Evolutionary conservation across 2,888 invertebrate species (phyloP).

Genomic region (Apamea sordens): DNA sequence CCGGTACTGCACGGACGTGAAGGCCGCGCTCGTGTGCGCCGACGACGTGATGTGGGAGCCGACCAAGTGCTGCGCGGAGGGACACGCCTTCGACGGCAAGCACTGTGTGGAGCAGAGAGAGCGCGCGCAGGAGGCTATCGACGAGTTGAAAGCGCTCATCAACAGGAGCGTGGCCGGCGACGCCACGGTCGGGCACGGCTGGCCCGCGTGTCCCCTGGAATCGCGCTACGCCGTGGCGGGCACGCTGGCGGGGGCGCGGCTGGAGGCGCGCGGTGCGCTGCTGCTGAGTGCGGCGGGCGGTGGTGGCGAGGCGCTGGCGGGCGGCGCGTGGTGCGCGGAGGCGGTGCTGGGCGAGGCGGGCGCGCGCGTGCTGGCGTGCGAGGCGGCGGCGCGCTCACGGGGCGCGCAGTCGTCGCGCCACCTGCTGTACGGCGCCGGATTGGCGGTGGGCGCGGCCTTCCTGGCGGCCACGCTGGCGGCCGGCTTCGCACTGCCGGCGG

Average conservation of each 20-base stretch:
- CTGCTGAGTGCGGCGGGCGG: slow-evolving; percentile 74
- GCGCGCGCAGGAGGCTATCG: slow-evolving; percentile 77
- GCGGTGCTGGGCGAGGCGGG: slow-evolving; percentile 83
- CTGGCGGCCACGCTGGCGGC: slow-evolving; percentile 95
- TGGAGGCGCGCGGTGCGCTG: slow-evolving; percentile 90
- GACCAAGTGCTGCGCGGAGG: slow-evolving; percentile 93
- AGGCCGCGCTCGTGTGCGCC: slow-evolving; percentile 91
- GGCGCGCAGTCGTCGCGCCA: slow-evolving; percentile 90
- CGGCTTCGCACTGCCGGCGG: slow-evolving; percentile 94
- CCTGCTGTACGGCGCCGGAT: slow-evolving; percentile 93
- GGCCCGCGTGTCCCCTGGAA: slow-evolving; percentile 88
- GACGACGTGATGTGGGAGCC: slow-evolving; percentile 81
- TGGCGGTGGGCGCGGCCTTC: slow-evolving; percentile 95
- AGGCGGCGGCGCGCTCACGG: slow-evolving; percentile 88
- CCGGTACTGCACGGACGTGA: slow-evolving; percentile 93
- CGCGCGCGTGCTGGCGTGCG: slow-evolving; percentile 83
- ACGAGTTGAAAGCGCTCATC: slow-evolving; percentile 77
- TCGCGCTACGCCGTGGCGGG: slow-evolving; percentile 91
- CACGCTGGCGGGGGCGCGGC: slow-evolving; percentile 86
- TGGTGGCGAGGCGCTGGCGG: slow-evolving; percentile 83
- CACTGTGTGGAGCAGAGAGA: slow-evolving; percentile 82
- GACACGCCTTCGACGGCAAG: slow-evolving; percentile 87
- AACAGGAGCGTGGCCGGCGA: slow-evolving; percentile 80
- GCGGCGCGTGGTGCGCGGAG: slow-evolving; percentile 88
- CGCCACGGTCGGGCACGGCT: slow-evolving; percentile 86